Evolutionary conservation across 2,797 vertebrate genomes (phyloP).

Genomic region (Coreius guichenoti): DNA sequence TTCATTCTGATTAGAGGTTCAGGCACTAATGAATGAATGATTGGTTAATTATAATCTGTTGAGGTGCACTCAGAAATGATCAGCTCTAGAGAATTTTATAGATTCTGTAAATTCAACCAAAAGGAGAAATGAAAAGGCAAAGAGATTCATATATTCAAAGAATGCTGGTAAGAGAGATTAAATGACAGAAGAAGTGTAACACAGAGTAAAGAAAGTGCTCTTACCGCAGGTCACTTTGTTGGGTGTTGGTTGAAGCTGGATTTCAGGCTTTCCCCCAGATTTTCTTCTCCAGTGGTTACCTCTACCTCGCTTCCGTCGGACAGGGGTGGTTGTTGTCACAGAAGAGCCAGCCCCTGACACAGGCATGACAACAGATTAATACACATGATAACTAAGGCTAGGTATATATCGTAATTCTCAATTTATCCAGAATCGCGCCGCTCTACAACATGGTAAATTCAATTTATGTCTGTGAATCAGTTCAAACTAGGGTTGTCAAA

Average conservation of each 20-base stretch:
- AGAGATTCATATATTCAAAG: conserved; percentile 25
- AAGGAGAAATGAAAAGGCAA: conserved; percentile 52
- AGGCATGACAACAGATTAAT: conserved; percentile 39
- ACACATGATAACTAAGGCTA: not conserved
- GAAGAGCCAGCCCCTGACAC: conserved; percentile 70
- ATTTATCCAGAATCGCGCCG: too few species aligned
- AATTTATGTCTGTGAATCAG: not conserved
- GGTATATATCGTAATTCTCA: too few species aligned
- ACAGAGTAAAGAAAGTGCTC: conserved; percentile 59
- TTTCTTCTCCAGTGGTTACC: conserved; percentile 73
- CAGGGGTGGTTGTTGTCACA: conserved; percentile 52
- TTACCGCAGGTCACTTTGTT: conserved; percentile 88
- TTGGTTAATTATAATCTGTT: conserved; percentile 37
- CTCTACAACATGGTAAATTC: not conserved
- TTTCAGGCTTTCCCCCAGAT: conserved; percentile 63
- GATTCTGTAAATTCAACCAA: conserved; percentile 1
- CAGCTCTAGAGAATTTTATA: not conserved
- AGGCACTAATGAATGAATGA: conserved; percentile 20
- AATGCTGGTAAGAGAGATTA: conserved; percentile 39
- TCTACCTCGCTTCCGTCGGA: conserved; percentile 71
- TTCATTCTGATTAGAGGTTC: conserved; percentile 38
- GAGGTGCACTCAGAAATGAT: not conserved
- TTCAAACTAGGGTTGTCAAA: not conserved
- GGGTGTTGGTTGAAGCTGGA: conserved; percentile 53
- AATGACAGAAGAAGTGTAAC: conserved; percentile 30